phyloP scores from a whole-genome alignment of 2,888 invertebrate genomes.

The Nasonovia ribisnigri region DNA sequence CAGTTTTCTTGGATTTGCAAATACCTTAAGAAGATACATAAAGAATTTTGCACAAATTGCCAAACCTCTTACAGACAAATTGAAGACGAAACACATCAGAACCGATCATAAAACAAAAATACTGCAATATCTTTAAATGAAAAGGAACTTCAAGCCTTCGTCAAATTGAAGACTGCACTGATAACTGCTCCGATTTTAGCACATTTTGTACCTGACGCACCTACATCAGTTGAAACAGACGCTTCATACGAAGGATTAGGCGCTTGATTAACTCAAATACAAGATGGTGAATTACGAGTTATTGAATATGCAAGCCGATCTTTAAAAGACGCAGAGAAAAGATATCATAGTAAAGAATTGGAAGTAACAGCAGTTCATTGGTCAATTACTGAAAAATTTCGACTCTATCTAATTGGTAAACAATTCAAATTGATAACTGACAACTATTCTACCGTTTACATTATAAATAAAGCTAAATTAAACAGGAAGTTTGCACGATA shows the following conservation, averaged over 20 bases:
- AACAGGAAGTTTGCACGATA: too few relatives aligned
- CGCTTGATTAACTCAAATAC: not conserved
- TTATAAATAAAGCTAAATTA: too few relatives aligned
- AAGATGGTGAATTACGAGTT: not conserved
- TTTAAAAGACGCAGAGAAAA: too few relatives aligned
- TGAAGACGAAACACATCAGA: not conserved
- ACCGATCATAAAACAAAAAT: too few relatives aligned
- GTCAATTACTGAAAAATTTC: too few relatives aligned
- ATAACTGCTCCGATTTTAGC: not conserved
- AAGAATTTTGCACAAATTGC: not conserved
- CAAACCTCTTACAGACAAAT: not conserved
- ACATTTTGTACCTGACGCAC: not conserved
- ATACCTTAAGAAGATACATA: not conserved
- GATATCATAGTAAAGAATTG: too few relatives aligned
- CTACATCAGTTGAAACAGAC: slow-evolving; percentile 12
- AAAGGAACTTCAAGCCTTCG: not conserved
- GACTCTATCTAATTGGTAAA: too few relatives aligned
- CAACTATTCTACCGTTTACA: too few relatives aligned
- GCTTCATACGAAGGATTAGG: slow-evolving; percentile 27
- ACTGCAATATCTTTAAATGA: not conserved
- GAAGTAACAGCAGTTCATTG: too few relatives aligned
- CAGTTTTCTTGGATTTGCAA: slow-evolving; percentile 20
- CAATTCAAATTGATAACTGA: too few relatives aligned
- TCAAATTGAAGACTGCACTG: not conserved
- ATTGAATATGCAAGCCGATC: too few relatives aligned